These are phyloP conservation scores for Metacarcinus magister DNA, from an alignment of 2,888 invertebrate species.

Conservation along the genomic window DNA sequence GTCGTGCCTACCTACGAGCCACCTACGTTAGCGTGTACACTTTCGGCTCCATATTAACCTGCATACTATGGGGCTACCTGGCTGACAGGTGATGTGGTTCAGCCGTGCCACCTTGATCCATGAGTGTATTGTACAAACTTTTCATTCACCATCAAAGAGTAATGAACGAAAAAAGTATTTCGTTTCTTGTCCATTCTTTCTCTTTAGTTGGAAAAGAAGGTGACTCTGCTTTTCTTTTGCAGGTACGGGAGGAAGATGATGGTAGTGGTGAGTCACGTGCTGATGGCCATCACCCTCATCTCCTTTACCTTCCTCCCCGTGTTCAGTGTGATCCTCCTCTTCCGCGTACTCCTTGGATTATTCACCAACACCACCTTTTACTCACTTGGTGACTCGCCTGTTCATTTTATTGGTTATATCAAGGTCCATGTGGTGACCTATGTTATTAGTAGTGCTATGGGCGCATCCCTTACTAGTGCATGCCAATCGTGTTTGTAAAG, in stretches of 20 bases:
- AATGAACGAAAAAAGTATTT: no score
- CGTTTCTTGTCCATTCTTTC: no score
- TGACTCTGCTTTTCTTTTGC: background rate
- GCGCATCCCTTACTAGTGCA: background rate
- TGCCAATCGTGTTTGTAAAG: no score
- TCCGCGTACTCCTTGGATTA: conserved; percentile 51
- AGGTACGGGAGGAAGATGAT: conserved; percentile 64
- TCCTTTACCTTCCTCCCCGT: background rate
- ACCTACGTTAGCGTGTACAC: conserved; percentile 64
- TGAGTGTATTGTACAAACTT: background rate
- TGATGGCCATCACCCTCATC: background rate
- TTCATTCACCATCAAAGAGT: background rate
- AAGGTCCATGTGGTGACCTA: background rate
- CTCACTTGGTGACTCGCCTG: conserved; percentile 11
- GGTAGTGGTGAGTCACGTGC: background rate
- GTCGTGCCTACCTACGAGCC: conserved; percentile 69
- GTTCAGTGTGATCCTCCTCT: conserved; percentile 22
- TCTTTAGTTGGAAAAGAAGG: background rate
- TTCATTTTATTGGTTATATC: background rate
- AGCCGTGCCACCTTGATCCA: background rate
- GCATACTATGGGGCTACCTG: conserved; percentile 52
- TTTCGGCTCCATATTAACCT: conserved; percentile 59
- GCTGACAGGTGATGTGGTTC: background rate
- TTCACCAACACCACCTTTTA: conserved; percentile 47
- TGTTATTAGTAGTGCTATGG: background rate